Evolutionary conservation across 2,888 invertebrate genomes (phyloP).

Genomic region (Mythimna vitellina): DNA sequence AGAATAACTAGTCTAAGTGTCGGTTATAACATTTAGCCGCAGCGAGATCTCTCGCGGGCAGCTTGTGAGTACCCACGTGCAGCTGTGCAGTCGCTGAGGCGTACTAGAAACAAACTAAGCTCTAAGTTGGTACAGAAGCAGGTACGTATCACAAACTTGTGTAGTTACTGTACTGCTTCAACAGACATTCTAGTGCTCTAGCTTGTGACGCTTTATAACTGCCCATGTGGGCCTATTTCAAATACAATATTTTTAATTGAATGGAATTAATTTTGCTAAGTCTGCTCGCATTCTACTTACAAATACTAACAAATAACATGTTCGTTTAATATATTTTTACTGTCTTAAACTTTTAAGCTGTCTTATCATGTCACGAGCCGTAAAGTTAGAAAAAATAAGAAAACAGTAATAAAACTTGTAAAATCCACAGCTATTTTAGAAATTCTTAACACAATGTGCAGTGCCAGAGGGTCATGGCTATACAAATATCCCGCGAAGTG

Average conservation of each 20-base stretch:
- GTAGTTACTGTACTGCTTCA: not conserved
- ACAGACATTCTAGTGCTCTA: not conserved
- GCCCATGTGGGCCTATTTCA: too few relatives aligned
- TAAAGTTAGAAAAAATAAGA: not conserved
- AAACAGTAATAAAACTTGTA: not conserved
- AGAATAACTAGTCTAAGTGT: not conserved
- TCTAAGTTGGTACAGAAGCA: not conserved
- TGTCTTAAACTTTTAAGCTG: not conserved
- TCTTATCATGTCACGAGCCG: too few relatives aligned
- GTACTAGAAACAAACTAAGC: not conserved
- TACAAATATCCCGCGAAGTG: too few relatives aligned
- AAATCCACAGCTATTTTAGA: not conserved
- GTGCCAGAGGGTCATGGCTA: too few relatives aligned
- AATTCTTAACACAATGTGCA: not conserved
- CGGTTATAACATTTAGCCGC: not conserved
- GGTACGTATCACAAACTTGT: slow-evolving; percentile 7
- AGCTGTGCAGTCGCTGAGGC: not conserved
- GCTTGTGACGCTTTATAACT: too few relatives aligned
- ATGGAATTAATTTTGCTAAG: not conserved
- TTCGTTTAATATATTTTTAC: not conserved
- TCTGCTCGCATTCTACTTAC: not conserved
- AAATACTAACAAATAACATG: not conserved
- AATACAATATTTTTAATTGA: too few relatives aligned
- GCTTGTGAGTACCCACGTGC: not conserved
- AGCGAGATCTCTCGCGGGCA: not conserved